Conservation (phyloP, 1,140 invertebrate genomes). For the Ridgeia piscesae region DNA sequence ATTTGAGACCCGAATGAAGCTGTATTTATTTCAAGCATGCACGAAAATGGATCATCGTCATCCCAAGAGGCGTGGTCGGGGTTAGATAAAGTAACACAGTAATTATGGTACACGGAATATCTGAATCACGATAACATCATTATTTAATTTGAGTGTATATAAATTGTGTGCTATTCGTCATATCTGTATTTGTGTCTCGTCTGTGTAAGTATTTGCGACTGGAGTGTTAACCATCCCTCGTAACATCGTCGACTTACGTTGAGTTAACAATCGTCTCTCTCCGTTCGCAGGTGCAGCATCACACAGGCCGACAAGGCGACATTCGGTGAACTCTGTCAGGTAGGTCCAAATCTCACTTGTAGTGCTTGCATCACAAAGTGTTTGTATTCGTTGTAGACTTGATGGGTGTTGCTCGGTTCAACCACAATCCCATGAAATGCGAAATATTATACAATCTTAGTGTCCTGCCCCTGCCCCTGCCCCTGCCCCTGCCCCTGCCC, state of each 20-base stretch:
- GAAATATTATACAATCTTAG: not conserved
- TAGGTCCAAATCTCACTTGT: constrained; percentile 37
- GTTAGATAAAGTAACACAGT: not conserved
- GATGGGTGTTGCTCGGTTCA: not conserved
- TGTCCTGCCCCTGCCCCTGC: too few species aligned
- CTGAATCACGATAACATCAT: not conserved
- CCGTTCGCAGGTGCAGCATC: constrained; percentile 54
- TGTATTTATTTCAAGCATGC: not conserved
- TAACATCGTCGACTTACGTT: not conserved
- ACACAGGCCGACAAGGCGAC: constrained; percentile 69
- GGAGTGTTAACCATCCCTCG: too few species aligned
- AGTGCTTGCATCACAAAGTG: not conserved
- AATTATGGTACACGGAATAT: not conserved
- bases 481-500: too few species aligned
- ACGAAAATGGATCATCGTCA: not conserved
- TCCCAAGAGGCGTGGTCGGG: not conserved
- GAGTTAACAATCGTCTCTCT: not conserved
- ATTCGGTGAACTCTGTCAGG: constrained; percentile 68
- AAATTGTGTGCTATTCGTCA: not conserved
- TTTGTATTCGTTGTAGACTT: not conserved
- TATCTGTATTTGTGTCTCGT: too few species aligned
- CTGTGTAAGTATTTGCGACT: too few species aligned
- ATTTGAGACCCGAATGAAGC: not conserved
- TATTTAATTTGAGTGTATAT: not conserved
- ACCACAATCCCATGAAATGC: not conserved